These are phyloP conservation scores for Cacatua alba DNA, from an alignment of 2,113 vertebrate species.

Conservation along the genomic window DNA sequence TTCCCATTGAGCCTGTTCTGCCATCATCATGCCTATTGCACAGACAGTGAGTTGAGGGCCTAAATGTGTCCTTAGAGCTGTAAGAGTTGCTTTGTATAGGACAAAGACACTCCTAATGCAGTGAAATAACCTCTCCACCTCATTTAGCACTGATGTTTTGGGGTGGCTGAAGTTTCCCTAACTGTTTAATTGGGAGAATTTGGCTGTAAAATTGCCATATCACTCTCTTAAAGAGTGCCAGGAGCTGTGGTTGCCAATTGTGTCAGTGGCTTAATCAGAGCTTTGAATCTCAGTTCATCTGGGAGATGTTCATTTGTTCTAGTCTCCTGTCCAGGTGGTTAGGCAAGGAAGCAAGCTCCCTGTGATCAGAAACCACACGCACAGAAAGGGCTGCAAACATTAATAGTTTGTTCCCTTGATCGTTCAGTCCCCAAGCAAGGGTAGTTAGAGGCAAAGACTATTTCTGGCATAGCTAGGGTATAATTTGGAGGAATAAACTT, in stretches of 20 bases:
- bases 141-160: constrained; percentile 21
- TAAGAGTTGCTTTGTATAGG: not conserved
- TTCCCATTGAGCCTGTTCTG: not conserved
- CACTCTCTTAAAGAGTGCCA: constrained; percentile 28
- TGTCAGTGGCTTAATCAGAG: constrained; percentile 46
- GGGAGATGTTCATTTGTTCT: not conserved
- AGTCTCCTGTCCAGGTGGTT: constrained; percentile 8
- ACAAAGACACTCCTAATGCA: not conserved
- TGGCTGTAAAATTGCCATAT: constrained; percentile 38
- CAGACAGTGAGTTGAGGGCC: not conserved
- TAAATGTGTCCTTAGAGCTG: not conserved
- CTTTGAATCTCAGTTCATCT: not conserved
- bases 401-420: not conserved
- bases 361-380: not conserved
- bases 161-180: constrained; percentile 53
- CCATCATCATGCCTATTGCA: fast-evolving
- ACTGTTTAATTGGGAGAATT: constrained; percentile 48
- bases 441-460: not conserved
- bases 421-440: not conserved
- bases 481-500: constrained; percentile 57
- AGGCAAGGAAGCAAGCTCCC: not conserved
- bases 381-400: not conserved
- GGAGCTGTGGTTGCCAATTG: constrained; percentile 19
- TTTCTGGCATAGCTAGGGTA: constrained; percentile 33
- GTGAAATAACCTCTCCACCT: not conserved